Evolutionary conservation across 2,113 vertebrate species (phyloP).

Genomic region (Sinosuthora webbiana): DNA sequence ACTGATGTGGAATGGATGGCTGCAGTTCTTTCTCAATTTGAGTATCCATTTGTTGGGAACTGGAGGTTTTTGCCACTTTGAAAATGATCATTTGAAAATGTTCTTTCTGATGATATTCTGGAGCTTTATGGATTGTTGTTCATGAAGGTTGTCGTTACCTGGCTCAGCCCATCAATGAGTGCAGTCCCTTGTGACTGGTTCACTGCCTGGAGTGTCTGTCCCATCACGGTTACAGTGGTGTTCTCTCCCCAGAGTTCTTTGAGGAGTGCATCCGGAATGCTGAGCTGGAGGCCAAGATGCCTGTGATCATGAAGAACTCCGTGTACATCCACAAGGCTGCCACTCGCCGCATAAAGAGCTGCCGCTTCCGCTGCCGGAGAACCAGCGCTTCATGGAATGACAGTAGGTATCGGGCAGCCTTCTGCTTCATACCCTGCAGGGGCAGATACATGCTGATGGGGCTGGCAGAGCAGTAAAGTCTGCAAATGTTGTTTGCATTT

Average conservation of each 20-base stretch:
- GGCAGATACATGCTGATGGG: background rate
- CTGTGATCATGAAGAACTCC: slow-evolving; percentile 96
- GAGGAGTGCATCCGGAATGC: slow-evolving; percentile 96
- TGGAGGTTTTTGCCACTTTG: background rate
- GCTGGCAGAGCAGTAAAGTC: background rate
- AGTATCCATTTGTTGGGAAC: background rate
- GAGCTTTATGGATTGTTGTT: background rate
- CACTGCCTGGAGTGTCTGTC: background rate
- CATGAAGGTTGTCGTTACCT: background rate
- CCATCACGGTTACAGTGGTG: background rate
- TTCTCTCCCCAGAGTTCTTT: slow-evolving; percentile 83
- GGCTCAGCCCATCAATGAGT: rapidly evolving
- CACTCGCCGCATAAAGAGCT: slow-evolving; percentile 94
- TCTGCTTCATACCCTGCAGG: rapidly evolving
- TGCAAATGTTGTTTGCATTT: background rate
- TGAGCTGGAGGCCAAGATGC: slow-evolving; percentile 94
- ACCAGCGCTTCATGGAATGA: slow-evolving; percentile 81
- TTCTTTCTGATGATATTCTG: background rate
- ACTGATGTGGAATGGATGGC: background rate
- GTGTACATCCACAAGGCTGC: slow-evolving; percentile 95
- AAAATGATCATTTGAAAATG: background rate
- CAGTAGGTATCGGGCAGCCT: slow-evolving; percentile 5
- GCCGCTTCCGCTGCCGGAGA: slow-evolving; percentile 86
- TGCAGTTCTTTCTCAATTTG: background rate
- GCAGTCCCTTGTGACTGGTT: background rate